Evolutionary conservation across 2,113 vertebrate genomes (phyloP).

Genomic region (Gymnobelideus leadbeateri): DNA sequence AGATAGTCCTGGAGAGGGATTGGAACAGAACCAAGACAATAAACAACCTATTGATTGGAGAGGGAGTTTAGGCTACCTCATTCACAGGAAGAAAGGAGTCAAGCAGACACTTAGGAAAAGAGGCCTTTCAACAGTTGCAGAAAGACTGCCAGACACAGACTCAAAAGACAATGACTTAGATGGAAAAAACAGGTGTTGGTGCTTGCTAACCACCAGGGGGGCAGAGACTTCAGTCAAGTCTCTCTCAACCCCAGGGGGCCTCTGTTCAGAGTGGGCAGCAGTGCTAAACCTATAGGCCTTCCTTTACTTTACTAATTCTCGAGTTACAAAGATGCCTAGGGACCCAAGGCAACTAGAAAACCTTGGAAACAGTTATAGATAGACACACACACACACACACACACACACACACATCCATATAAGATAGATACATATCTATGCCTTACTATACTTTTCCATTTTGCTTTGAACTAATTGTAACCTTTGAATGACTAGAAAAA

Average conservation of each 20-base stretch:
- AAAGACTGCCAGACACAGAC: neutral
- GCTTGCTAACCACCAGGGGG: neutral
- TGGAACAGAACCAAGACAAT: neutral
- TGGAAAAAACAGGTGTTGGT: neutral
- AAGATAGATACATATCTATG: too few relatives aligned
- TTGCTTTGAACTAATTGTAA: too few relatives aligned
- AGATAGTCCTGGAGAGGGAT: neutral
- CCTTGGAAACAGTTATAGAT: neutral
- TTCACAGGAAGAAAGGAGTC: neutral
- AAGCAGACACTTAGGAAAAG: neutral
- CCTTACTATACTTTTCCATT: too few relatives aligned
- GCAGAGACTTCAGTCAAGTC: neutral
- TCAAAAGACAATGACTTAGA: neutral
- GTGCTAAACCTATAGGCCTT: neutral
- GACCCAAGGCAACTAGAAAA: neutral
- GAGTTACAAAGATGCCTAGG: neutral
- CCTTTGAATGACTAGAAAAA: too few relatives aligned
- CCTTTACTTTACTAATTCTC: neutral
- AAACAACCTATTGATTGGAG: neutral
- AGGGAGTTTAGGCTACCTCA: neutral
- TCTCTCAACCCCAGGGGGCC: neutral
- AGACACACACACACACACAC: neutral
- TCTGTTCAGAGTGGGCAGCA: neutral
- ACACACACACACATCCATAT: too few relatives aligned
- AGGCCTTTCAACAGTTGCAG: neutral